Base-by-base conservation (phyloP, 1,140 invertebrate species). In the Panagrolaimus sp. region DNA sequence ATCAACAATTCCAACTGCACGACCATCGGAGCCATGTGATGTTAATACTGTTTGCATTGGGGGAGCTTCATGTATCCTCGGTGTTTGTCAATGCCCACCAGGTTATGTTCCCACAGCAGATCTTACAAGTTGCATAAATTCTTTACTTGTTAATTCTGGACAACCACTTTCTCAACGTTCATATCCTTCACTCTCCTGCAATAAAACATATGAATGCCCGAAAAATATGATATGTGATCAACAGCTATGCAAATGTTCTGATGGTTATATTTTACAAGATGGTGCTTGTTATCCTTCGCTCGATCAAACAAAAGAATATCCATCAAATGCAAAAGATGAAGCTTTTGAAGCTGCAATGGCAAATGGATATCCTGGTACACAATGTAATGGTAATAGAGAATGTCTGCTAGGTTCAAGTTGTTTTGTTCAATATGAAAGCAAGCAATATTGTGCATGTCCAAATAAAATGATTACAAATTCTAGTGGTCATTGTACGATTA, bases 81-180 rank as follows among this genome's bases (percentile, higher is more conserved):
- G 74, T n/a, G 46, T 78, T 63, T 76, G 74, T 38, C 66, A 76
- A 53, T 76, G 74, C 57, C 74, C 74, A 13, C 76, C 72, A 53
- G 74, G 74, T 11, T 76, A 74, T 67, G 44, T 47, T 25, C 75
- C 76, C 0, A 75, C 74, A 2, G 8, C 27, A 0, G 51, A 57
- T 13, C 13, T 57, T 0, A 57, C n/a, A 2, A 25, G 20, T 27
- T 57, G 51, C n/a, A 57, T 57, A 25, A 8, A 25, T 9, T n/a
- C 13, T 4, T 25, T 27, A 20, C 51, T 57, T 11, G 27, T 27
- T 11, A 27, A 57, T 20, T 27, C 51, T 25, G 20, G 27, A 1
- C 20, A 27, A 20, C n/a, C 27, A 14, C n/a, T 57, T 2, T n/a
- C 20, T 9, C 51, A 25, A 25, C 51, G 51, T 0, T 57, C 51